Conservation (phyloP, 1,140 invertebrate genomes). For the Scaptomyza pallida region DNA sequence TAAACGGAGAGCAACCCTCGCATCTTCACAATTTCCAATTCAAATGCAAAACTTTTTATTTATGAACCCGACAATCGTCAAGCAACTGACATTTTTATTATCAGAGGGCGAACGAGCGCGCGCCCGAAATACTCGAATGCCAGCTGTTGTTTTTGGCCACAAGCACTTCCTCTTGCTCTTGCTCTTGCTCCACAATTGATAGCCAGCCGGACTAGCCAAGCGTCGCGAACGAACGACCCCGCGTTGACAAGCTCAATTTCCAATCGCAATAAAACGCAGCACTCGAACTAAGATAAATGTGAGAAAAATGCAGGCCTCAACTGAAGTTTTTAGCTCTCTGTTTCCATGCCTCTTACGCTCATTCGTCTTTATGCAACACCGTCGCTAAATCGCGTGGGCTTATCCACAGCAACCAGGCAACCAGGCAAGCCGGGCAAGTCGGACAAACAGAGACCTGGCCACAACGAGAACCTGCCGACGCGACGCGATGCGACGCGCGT, state of each 20-base stretch:
- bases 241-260: slow-evolving; percentile 82
- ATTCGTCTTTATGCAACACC: slow-evolving; percentile 57
- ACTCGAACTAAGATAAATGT: slow-evolving; percentile 80
- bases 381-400: slow-evolving; percentile 76
- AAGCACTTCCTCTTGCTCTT: too few species aligned
- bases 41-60: slow-evolving; percentile 74
- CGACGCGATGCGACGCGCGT: too few species aligned
- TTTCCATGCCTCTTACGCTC: slow-evolving; percentile 58
- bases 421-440: slow-evolving; percentile 33
- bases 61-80: slow-evolving; percentile 75
- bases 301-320: slow-evolving; percentile 74
- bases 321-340: slow-evolving; percentile 23
- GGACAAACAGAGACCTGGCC: not conserved
- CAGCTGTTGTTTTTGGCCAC: slow-evolving; percentile 50
- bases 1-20: too few species aligned
- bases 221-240: slow-evolving; percentile 66
- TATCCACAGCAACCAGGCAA: slow-evolving; percentile 54
- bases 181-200: slow-evolving; percentile 23
- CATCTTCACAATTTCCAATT: slow-evolving; percentile 65
- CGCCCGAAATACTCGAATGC: slow-evolving; percentile 58
- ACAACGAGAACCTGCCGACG: slow-evolving; percentile 29
- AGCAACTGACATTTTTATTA: slow-evolving; percentile 78
- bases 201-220: slow-evolving; percentile 62
- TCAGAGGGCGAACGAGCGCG: slow-evolving; percentile 52
- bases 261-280: slow-evolving; percentile 82